phyloP scores from a whole-genome alignment of 2,797 vertebrate genomes.

The Chromis chromis region DNA sequence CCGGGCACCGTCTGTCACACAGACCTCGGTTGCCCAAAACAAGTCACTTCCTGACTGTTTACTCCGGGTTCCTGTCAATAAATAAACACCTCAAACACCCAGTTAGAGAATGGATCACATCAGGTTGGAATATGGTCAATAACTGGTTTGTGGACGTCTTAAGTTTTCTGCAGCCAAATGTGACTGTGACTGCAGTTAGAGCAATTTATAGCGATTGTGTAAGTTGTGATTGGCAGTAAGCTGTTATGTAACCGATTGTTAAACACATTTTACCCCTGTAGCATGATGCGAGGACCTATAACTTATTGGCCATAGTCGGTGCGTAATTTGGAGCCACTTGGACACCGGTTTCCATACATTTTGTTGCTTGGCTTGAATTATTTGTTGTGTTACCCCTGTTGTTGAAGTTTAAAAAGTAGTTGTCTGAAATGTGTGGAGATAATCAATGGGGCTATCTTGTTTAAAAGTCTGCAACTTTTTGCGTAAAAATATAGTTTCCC shows the following conservation, averaged over 20 bases:
- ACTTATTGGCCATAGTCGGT: slow-evolving; percentile 18
- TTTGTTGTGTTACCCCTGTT: not conserved
- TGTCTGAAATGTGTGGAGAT: not conserved
- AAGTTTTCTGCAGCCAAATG: slow-evolving; percentile 10
- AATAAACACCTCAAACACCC: slow-evolving; percentile 16
- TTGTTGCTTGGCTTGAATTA: not conserved
- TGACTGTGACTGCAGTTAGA: not conserved
- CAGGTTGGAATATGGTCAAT: slow-evolving; percentile 17
- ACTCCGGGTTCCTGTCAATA: slow-evolving; percentile 13
- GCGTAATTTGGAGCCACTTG: not conserved
- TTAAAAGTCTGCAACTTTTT: slow-evolving; percentile 40
- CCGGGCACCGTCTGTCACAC: slow-evolving; percentile 81
- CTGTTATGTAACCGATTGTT: slow-evolving; percentile 44
- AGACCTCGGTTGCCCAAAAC: slow-evolving; percentile 64
- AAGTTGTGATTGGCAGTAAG: slow-evolving; percentile 31
- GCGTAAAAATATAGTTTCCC: not conserved
- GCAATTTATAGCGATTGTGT: slow-evolving; percentile 23
- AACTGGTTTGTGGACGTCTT: slow-evolving; percentile 14
- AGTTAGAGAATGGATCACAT: slow-evolving; percentile 21
- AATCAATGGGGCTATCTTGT: not conserved
- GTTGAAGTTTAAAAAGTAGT: not conserved
- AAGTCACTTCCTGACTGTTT: slow-evolving; percentile 64
- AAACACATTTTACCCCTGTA: slow-evolving; percentile 32
- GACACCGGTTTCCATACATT: not conserved
- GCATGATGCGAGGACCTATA: slow-evolving; percentile 29